Percentiles rank a stretch among this genome's conserved stretches.
phyloP scores from a whole-genome alignment of 2,797 vertebrate species.

The Tamandua tetradactyla region DNA sequence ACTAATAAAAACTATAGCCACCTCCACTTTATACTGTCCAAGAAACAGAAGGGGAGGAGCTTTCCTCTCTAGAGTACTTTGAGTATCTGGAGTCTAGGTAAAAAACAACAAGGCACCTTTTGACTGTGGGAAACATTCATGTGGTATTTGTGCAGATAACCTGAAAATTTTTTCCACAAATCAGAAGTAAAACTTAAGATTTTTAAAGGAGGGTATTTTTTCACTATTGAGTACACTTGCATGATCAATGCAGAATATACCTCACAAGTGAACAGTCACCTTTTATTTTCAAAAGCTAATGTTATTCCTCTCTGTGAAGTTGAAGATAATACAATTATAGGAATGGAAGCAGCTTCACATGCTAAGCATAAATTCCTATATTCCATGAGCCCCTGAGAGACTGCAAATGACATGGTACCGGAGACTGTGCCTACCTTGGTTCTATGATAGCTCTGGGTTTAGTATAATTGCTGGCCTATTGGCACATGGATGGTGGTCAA shows the following conservation, averaged over 20 bases:
- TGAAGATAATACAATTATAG: neutral
- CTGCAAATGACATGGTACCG: no score
- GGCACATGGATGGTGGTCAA: neutral
- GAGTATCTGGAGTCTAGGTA: neutral
- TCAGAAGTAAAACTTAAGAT: neutral
- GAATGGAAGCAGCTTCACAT: neutral
- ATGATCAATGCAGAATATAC: neutral
- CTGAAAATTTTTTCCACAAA: neutral
- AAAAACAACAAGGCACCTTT: neutral
- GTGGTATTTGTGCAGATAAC: neutral
- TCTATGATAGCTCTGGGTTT: neutral
- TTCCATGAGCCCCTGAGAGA: neutral
- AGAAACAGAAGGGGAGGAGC: neutral
- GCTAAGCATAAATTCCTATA: neutral
- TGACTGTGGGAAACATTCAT: neutral
- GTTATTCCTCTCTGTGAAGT: neutral
- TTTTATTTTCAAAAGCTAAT: neutral
- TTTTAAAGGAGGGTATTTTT: neutral
- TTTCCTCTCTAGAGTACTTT: neutral
- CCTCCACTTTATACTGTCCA: neutral
- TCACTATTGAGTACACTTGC: neutral
- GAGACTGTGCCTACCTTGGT: neutral
- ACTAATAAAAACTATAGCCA: neutral
- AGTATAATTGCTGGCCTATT: neutral
- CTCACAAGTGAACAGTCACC: neutral